Evolutionary conservation across 2,113 vertebrate genomes (phyloP).

Genomic region (Corythornis madagascariensis): DNA sequence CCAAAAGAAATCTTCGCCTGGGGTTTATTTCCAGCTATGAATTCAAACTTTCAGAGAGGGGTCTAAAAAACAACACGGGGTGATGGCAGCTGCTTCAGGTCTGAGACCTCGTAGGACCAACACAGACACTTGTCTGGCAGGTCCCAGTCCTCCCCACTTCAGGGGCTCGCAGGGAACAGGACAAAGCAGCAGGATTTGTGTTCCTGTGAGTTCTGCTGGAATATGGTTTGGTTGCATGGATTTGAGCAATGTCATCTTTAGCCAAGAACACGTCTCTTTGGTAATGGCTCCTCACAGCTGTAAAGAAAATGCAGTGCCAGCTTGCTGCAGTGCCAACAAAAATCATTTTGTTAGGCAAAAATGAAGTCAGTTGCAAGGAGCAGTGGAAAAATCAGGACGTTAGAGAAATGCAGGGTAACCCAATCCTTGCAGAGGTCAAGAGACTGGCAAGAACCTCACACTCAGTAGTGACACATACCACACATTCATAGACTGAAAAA

Average conservation of each 20-base stretch:
- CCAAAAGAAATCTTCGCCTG: background rate
- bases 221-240: background rate
- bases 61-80: background rate
- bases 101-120: background rate
- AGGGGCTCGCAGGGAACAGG: background rate
- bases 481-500: conserved; percentile 47
- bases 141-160: background rate
- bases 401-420: conserved; percentile 46
- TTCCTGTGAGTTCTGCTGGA: background rate
- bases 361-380: conserved; percentile 4
- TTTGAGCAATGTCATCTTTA: conserved; percentile 13
- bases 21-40: background rate
- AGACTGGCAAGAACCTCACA: conserved; percentile 38
- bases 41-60: background rate
- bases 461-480: conserved; percentile 32
- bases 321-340: conserved; percentile 34
- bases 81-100: background rate
- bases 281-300: conserved; percentile 35
- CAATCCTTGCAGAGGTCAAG: conserved; percentile 22
- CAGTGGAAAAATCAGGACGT: conserved; percentile 35
- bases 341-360: conserved; percentile 10
- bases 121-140: background rate
- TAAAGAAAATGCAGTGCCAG: conserved; percentile 48
- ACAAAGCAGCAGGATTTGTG: background rate
- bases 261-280: conserved; percentile 1